Evolutionary conservation across 1,140 invertebrate species (phyloP).

Genomic region (Bombus affinis): DNA sequence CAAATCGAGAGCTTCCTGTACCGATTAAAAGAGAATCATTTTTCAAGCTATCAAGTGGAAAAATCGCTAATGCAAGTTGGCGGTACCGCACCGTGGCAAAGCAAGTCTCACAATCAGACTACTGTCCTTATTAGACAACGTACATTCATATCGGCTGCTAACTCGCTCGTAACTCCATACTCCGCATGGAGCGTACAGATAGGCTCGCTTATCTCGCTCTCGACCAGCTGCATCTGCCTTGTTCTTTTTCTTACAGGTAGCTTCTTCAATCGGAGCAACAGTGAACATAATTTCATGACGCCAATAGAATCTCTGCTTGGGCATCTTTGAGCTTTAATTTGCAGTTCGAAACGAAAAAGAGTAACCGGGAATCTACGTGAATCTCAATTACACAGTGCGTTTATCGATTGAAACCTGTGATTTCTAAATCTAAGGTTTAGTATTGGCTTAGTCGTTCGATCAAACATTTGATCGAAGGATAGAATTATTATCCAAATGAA

Average conservation of each 20-base stretch:
- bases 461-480: neutral
- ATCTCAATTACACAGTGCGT: neutral
- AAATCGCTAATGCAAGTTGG: conserved; percentile 36
- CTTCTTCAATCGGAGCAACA: conserved; percentile 7
- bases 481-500: too few relatives aligned
- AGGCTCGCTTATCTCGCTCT: conserved; percentile 40
- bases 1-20: neutral
- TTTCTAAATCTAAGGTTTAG: neutral
- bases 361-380: neutral
- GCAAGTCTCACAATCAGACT: conserved; percentile 37
- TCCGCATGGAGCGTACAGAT: conserved; percentile 12
- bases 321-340: neutral
- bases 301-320: neutral
- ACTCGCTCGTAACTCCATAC: conserved; percentile 34
- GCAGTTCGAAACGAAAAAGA: neutral
- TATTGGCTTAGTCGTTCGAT: neutral
- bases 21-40: conserved; percentile 5
- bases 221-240: conserved; percentile 16
- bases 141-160: conserved; percentile 36
- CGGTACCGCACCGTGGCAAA: conserved; percentile 27
- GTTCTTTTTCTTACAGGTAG: conserved; percentile 10
- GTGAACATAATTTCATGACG: conserved; percentile 24
- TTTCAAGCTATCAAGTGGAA: neutral
- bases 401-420: neutral
- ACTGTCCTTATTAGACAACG: conserved; percentile 46